These are phyloP conservation scores for Chrysomallon squamiferum DNA, from an alignment of 1,140 invertebrate genomes.

Conservation along the genomic window DNA sequence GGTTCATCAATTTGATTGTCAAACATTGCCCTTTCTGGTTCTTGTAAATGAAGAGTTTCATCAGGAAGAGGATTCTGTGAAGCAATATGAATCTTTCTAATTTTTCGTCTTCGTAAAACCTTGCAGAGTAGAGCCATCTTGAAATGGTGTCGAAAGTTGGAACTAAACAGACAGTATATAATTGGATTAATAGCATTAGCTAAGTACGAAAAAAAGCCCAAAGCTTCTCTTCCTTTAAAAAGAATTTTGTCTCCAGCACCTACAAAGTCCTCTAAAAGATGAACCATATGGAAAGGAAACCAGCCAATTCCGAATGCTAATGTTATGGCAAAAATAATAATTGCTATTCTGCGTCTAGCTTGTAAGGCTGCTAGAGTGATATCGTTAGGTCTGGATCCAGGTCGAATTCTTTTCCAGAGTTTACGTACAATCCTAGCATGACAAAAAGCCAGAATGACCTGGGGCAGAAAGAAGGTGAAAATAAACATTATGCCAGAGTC, in stretches of 20 bases:
- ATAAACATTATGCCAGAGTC: slow-evolving; percentile 34
- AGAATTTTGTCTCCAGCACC: slow-evolving; percentile 79
- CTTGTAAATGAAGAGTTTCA: too few relatives aligned
- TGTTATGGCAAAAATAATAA: slow-evolving; percentile 86
- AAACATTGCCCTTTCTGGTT: too few relatives aligned
- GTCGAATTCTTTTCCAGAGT: slow-evolving; percentile 25
- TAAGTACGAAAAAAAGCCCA: slow-evolving; percentile 71
- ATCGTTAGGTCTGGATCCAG: slow-evolving; percentile 10
- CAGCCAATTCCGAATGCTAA: slow-evolving; percentile 89
- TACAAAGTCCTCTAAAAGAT: slow-evolving; percentile 87
- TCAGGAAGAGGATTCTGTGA: not conserved
- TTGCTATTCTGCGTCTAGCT: slow-evolving; percentile 70
- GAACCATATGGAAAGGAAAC: slow-evolving; percentile 75
- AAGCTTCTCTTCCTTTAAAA: slow-evolving; percentile 86
- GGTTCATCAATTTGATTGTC: too few relatives aligned
- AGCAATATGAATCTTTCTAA: not conserved
- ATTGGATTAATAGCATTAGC: slow-evolving; percentile 92
- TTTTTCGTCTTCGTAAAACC: not conserved
- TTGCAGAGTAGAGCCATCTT: slow-evolving; percentile 83
- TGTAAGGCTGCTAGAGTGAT: slow-evolving; percentile 19
- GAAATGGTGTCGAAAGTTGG: slow-evolving; percentile 88
- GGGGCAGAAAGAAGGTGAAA: slow-evolving; percentile 33
- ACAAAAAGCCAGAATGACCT: slow-evolving; percentile 30
- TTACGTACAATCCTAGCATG: slow-evolving; percentile 42
- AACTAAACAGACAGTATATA: slow-evolving; percentile 87